Conservation (phyloP, 2,888 invertebrate genomes). For the Agrotis puta region DNA sequence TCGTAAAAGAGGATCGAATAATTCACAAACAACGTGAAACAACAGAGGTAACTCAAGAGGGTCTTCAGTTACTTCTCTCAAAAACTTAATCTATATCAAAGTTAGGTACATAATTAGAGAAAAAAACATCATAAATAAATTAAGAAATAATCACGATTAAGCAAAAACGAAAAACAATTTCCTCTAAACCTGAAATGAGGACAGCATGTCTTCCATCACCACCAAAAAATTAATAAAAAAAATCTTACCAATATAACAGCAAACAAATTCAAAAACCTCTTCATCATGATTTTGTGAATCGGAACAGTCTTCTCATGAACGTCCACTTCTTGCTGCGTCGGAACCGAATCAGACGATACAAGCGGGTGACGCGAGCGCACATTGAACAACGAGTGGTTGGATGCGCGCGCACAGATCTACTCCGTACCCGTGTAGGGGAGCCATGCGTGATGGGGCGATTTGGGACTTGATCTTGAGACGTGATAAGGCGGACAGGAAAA, state of each 20-base stretch:
- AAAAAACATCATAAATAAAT: too few relatives aligned
- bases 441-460: slow-evolving; percentile 22
- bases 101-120: too few relatives aligned
- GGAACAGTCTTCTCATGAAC: slow-evolving; percentile 70
- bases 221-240: background rate
- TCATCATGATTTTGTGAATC: slow-evolving; percentile 64
- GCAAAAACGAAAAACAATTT: too few relatives aligned
- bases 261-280: slow-evolving; percentile 43
- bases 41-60: too few relatives aligned
- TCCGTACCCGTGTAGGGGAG: slow-evolving; percentile 30
- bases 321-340: slow-evolving; percentile 73
- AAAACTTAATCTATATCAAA: too few relatives aligned
- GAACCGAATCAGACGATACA: slow-evolving; percentile 78
- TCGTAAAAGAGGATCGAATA: too few relatives aligned
- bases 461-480: slow-evolving; percentile 33
- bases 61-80: too few relatives aligned
- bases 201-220: background rate
- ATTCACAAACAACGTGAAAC: too few relatives aligned
- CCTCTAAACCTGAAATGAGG: background rate
- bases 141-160: too few relatives aligned
- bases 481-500: slow-evolving; percentile 50
- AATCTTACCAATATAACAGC: slow-evolving; percentile 55
- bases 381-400: slow-evolving; percentile 69
- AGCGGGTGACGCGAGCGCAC: slow-evolving; percentile 81
- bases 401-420: slow-evolving; percentile 41